phyloP scores from a whole-genome alignment of 1,140 invertebrate species.

The Atta cephalotes region DNA sequence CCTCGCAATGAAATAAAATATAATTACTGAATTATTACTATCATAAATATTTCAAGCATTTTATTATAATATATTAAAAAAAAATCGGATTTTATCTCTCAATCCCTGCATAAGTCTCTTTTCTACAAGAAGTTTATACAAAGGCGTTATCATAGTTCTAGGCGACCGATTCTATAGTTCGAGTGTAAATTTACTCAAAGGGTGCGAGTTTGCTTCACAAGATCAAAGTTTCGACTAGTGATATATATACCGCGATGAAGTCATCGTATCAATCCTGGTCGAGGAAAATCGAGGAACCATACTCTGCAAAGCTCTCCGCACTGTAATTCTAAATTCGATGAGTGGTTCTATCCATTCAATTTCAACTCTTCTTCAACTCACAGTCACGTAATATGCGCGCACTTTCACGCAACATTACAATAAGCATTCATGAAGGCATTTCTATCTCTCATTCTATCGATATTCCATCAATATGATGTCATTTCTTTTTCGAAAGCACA shows the following conservation, averaged over 20 bases:
- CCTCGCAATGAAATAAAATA: neutral
- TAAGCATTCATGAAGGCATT: neutral
- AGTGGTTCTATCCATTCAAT: slow-evolving; percentile 33
- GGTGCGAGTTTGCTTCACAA: neutral
- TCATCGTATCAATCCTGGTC: neutral
- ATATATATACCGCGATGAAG: neutral
- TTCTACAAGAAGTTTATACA: neutral
- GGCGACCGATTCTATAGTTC: neutral
- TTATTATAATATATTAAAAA: neutral
- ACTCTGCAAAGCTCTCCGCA: neutral
- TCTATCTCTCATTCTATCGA: slow-evolving; percentile 7
- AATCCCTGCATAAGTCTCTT: neutral
- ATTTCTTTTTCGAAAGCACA: neutral
- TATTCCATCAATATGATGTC: slow-evolving; percentile 1
- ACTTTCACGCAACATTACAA: neutral
- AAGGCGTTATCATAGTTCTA: slow-evolving; percentile 24
- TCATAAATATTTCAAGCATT: neutral
- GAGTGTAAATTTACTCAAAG: slow-evolving; percentile 12
- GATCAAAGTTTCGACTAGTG: slow-evolving; percentile 30
- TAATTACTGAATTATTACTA: neutral
- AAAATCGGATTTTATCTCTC: neutral
- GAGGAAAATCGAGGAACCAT: neutral
- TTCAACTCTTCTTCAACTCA: slow-evolving; percentile 26
- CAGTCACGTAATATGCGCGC: neutral
- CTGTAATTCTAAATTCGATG: neutral